phyloP scores from a whole-genome alignment of 2,113 vertebrate genomes.

The Anser cygnoides region DNA sequence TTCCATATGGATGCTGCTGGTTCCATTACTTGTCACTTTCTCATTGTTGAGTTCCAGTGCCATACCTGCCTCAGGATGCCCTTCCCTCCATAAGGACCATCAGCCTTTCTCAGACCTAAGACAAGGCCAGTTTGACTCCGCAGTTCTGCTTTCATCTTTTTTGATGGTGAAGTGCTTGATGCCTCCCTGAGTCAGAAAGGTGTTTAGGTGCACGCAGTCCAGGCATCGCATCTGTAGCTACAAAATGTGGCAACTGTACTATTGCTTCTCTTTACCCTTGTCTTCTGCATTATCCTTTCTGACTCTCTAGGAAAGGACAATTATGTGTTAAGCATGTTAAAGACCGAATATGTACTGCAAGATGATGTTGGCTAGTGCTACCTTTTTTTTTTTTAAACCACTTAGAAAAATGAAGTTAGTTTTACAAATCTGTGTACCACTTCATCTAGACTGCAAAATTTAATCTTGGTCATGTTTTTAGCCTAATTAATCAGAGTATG shows the following conservation, averaged over 20 bases:
- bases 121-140: neutral
- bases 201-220: neutral
- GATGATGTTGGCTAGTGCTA: neutral
- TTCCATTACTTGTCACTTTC: neutral
- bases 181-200: neutral
- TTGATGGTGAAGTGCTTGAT: neutral
- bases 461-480: neutral
- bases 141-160: neutral
- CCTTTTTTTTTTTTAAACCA: neutral
- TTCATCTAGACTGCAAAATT: neutral
- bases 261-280: neutral
- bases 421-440: neutral
- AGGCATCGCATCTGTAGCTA: accelerated
- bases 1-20: neutral
- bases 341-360: neutral
- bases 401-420: neutral
- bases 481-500: neutral
- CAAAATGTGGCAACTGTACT: neutral
- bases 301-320: neutral
- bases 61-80: neutral
- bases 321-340: neutral
- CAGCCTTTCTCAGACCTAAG: neutral
- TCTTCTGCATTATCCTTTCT: neutral
- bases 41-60: neutral
- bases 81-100: neutral